phyloP scores from a whole-genome alignment of 2,113 vertebrate genomes.

The Pycnonotus jocosus region DNA sequence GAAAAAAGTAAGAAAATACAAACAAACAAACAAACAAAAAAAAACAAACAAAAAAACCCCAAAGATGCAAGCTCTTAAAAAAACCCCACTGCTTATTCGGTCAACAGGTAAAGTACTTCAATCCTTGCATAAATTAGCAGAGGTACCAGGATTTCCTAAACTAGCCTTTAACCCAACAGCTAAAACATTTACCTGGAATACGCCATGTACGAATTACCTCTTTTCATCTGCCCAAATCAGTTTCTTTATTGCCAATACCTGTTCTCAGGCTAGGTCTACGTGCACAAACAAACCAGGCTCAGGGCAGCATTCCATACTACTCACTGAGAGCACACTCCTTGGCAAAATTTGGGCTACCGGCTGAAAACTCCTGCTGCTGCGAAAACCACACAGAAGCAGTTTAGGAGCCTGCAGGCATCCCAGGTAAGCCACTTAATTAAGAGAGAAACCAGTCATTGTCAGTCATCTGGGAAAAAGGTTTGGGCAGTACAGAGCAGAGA shows the following conservation, averaged over 20 bases:
- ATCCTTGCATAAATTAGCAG: not conserved
- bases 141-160: not conserved
- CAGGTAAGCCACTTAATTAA: not conserved
- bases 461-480: not conserved
- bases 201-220: not conserved
- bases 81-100: not conserved
- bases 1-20: not conserved
- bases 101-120: not conserved
- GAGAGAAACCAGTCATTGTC: not conserved
- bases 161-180: not conserved
- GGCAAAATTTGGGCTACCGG: not conserved
- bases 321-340: not conserved
- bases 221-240: not conserved
- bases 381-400: not conserved
- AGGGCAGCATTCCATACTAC: not conserved
- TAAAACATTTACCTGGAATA: not conserved
- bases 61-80: not conserved
- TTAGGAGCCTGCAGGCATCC: not conserved
- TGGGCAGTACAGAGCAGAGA: fast-evolving
- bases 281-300: not conserved
- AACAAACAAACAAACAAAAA: not conserved
- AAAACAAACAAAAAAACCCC: no score
- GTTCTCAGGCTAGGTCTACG: not conserved
- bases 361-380: not conserved
- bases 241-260: not conserved